Conservation (phyloP, 2,888 invertebrate species). For the Trypoxylon attenuatum region DNA sequence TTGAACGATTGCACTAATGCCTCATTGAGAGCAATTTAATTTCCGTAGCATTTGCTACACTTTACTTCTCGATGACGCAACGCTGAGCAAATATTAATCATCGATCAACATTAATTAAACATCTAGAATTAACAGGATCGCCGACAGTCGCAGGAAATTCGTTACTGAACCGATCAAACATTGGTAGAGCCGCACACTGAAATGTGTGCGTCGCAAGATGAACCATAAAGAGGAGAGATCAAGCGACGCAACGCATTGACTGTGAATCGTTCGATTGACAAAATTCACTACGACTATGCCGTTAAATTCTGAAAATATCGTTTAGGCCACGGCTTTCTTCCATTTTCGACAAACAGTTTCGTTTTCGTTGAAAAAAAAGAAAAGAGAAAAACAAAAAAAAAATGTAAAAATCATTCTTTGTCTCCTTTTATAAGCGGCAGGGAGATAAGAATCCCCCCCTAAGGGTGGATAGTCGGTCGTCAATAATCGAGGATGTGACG, state of each 20-base stretch:
- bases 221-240: too few species aligned
- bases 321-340: background rate
- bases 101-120: background rate
- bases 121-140: background rate
- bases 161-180: background rate
- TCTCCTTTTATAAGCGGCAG: too few species aligned
- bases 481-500: conserved; percentile 33
- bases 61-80: background rate
- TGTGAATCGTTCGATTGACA: too few species aligned
- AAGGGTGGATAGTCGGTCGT: background rate
- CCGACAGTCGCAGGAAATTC: background rate
- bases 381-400: background rate
- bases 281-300: too few species aligned
- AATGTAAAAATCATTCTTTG: too few species aligned
- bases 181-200: background rate
- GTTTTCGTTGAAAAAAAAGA: background rate
- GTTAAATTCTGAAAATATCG: too few species aligned
- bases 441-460: too few species aligned
- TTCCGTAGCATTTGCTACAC: too few species aligned
- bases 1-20: too few species aligned
- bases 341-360: too few species aligned
- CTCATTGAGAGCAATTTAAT: too few species aligned
- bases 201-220: background rate
- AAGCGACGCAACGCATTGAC: too few species aligned
- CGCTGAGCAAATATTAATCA: background rate